Base-by-base conservation (phyloP, 2,797 vertebrate species). In the Smutsia temminckii region DNA sequence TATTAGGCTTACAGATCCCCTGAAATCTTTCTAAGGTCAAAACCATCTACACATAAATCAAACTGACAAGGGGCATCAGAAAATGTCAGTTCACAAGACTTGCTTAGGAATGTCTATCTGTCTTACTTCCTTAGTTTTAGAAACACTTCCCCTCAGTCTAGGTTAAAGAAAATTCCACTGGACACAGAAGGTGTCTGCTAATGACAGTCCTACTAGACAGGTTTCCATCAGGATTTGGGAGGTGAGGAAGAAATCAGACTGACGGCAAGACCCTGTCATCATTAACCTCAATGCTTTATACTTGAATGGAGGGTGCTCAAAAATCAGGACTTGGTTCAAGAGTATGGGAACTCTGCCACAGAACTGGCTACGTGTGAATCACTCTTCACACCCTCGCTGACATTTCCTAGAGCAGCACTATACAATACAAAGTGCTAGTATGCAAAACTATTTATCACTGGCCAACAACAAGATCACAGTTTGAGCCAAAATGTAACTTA, bases 1-100 rank as follows among this genome's bases (percentile, higher is more conserved):
- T 40, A 84, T 93, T 85, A 96, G 69, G 55, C 78, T 95, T 85
- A 23, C 66, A 93, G 87, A 84, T 79, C 78, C 72, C 66, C 25
- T 81, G 79, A 94, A 46, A 23, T 84, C 79, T 81, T 85, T 61
- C 63, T 61, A 89, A 83, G 32, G 85, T 85, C 89, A 64, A 83
- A 95, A 90, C 42, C 2, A 59, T 21, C 0, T 25, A 66, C 5
- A 42, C 8, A 57, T 42, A 55, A 84, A 72, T 63, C 94, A 78
- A 85, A 84, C 61, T 88, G 79, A 71, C 9, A 59, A 2, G 29
- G 68, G 37, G 51, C 63, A 63, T 88, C 84, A 61, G 37, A 57
- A 93, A 96, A 18, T 21, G 21, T 16, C 42, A n/a, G 63, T 17
- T 72, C 75, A 42, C 6, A 66, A 29, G 34, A 83, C n/a, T 71